Evolutionary conservation across 2,113 vertebrate species (phyloP), one percentile per base, ranked within the genome.

Genomic region (Labrus mixtus): DNA sequence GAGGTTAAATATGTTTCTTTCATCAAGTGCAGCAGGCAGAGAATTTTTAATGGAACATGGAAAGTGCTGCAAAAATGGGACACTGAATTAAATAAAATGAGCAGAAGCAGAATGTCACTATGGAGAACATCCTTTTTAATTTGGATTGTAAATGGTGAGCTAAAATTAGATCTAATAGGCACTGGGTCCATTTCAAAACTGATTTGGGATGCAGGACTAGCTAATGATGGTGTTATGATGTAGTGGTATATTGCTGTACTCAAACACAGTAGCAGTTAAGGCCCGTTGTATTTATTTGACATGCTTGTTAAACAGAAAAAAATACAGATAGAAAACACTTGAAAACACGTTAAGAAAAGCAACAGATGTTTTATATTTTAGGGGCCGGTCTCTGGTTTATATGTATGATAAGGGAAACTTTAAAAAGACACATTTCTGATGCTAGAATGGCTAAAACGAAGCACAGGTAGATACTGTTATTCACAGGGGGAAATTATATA

Each of bases 141-240:
- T 63, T 85, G 73, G 63, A 50, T 25, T 71, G 46, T 78, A 71
- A 68, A 86, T 69, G 57, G 13, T 16, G 57, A 77, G 73, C 62
- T 75, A 84, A 83, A 84, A 81, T 81, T 84, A 83, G 75, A 84
- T 68, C 67, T 75, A 55, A 76, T 59, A 64, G 36, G 37, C 45
- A 77, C 41, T 54, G 51, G 29, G 60, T 78, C 55, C 70, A 50
- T 72, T 79, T 77, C 37, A 46, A 71, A 77, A 74, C 67, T 77
- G 10, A 86, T 74, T 83, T 83, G n/a, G 48, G 69, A 83, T 70
- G 66, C 68, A 83, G 76, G 25, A 53, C 68, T 51, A 46, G 79
- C 43, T 66, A 73, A 50, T 25, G 66, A 55, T 67, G 23, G 23
- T 20, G 19, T 13, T 46, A 22, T 19, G 19, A 16, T 41, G 23